Conservation (phyloP, 2,797 vertebrate genomes). For the Aeoliscus strigatus region DNA sequence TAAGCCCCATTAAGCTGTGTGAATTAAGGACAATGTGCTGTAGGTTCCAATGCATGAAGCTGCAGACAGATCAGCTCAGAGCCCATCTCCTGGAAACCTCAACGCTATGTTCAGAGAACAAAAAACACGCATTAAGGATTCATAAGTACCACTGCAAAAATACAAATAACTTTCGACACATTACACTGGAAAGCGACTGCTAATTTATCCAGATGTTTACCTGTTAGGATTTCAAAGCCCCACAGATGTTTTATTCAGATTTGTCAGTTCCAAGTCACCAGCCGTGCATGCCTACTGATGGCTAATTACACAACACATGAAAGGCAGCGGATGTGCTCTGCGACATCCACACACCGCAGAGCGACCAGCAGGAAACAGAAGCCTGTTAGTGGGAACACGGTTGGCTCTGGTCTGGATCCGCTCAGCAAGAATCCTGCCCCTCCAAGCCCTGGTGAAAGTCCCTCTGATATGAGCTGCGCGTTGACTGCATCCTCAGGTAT, state of each 20-base stretch:
- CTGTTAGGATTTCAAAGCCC: constrained; percentile 53
- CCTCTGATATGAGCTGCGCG: not conserved
- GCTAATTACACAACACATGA: constrained; percentile 70
- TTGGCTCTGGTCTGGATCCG: constrained; percentile 20
- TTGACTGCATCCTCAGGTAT: constrained; percentile 10
- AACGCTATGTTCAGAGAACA: no score
- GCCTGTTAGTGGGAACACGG: constrained; percentile 33
- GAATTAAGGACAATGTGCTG: constrained; percentile 39
- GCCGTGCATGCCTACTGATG: constrained; percentile 36
- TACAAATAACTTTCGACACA: constrained; percentile 13
- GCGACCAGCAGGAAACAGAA: constrained; percentile 55
- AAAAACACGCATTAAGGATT: no score
- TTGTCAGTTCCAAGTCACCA: constrained; percentile 49
- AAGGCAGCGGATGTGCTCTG: constrained; percentile 54
- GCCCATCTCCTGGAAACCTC: no score
- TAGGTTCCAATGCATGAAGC: constrained; percentile 28
- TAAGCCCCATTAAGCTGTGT: constrained; percentile 55
- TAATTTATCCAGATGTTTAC: constrained; percentile 63
- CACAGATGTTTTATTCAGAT: constrained; percentile 57
- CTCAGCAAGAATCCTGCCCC: constrained; percentile 8
- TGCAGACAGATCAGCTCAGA: no score
- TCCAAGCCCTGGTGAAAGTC: constrained; percentile 23
- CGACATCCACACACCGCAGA: constrained; percentile 58
- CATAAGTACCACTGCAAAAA: no score
- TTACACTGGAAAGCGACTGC: constrained; percentile 32